Evolutionary conservation across 2,113 vertebrate genomes (phyloP).

Genomic region (Notarius lentiginosus): DNA sequence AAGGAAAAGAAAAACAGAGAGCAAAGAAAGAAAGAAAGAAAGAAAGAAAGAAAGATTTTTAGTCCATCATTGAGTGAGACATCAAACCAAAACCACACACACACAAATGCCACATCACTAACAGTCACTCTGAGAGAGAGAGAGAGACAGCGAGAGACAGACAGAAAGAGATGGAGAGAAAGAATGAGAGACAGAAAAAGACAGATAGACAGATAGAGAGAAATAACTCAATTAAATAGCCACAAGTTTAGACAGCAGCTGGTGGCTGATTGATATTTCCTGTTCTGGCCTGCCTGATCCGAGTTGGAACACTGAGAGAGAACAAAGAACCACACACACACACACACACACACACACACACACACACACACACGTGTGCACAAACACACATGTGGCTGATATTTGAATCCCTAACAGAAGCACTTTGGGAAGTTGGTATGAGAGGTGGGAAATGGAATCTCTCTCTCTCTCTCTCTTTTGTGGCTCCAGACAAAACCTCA

Average conservation of each 20-base stretch:
- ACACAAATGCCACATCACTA: not conserved
- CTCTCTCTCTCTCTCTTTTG: not conserved
- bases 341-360: conserved; percentile 39
- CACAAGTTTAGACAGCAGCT: conserved; percentile 68
- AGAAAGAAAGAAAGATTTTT: not conserved
- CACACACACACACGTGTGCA: conserved; percentile 48
- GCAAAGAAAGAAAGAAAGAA: not conserved
- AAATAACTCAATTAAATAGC: conserved; percentile 67
- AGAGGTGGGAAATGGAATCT: conserved; percentile 8
- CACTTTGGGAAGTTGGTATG: not conserved
- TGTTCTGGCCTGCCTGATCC: conserved; percentile 67
- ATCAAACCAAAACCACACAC: not conserved
- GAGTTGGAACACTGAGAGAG: conserved; percentile 66
- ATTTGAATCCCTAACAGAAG: not conserved
- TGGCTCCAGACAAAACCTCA: not conserved
- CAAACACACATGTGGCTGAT: conserved; percentile 14
- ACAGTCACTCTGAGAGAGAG: not conserved
- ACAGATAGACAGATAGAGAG: conserved; percentile 18
- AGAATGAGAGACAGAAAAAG: conserved; percentile 31
- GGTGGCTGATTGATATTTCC: conserved; percentile 64
- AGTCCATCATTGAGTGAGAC: not conserved
- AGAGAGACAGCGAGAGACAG: not conserved
- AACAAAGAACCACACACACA: conserved; percentile 69
- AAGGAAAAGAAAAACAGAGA: not conserved
- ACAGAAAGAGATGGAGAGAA: not conserved